phyloP scores from a whole-genome alignment of 2,888 invertebrate genomes.

The Callyntrura guangdongensis region DNA sequence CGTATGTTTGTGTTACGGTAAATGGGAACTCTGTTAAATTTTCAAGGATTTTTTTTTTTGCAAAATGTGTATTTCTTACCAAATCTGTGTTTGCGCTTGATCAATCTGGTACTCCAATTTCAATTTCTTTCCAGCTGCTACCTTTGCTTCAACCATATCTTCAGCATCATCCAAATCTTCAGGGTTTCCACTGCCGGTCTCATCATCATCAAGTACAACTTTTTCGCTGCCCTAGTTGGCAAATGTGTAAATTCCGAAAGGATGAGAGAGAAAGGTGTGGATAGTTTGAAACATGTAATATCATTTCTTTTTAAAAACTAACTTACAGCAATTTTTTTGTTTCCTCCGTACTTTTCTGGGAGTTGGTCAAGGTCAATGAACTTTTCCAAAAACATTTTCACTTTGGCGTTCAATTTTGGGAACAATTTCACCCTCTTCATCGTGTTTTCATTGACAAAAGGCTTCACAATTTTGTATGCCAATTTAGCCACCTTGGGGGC shows the following conservation, averaged over 20 bases:
- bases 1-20: background rate
- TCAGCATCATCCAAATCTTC: conserved; percentile 83
- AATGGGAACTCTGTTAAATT: background rate
- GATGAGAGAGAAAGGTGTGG: background rate
- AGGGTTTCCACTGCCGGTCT: conserved; percentile 82
- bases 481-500: conserved; percentile 84
- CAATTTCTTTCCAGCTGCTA: conserved; percentile 83
- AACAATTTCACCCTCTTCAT: conserved; percentile 82
- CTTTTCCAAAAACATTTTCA: conserved; percentile 80
- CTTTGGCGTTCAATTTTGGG: conserved; percentile 82
- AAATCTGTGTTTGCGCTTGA: conserved; percentile 83
- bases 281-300: background rate
- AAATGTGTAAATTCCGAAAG: background rate
- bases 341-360: conserved; percentile 83
- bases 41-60: conserved; percentile 16
- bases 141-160: conserved; percentile 83
- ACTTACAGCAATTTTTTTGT: conserved; percentile 79
- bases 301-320: background rate
- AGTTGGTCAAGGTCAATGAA: conserved; percentile 82
- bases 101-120: conserved; percentile 83
- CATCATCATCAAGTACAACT: conserved; percentile 77
- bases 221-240: conserved; percentile 66
- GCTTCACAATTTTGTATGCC: conserved; percentile 84
- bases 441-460: conserved; percentile 81
- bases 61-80: conserved; percentile 70